A percentile compares a stretch with the other conserved stretches of the same genome.
Conservation (phyloP, 2,888 invertebrate species). For the Rhamphomyia laevipes region DNA sequence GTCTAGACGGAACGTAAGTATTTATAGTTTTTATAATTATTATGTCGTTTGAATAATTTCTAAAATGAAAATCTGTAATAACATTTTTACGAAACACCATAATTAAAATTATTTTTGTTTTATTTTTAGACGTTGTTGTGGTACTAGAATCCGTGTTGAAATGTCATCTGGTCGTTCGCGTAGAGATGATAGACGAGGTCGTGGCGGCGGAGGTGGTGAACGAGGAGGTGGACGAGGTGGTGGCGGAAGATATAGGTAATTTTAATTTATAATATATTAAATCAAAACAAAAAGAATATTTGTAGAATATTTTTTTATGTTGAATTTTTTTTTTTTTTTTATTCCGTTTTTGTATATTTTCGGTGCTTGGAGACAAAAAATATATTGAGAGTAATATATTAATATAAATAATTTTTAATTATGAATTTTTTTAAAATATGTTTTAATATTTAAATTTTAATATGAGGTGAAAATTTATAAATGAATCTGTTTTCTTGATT, state of each 20-base stretch:
- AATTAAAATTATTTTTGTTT: neutral
- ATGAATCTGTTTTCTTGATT: no score
- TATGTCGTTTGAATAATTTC: conserved; percentile 34
- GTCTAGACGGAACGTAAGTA: conserved; percentile 70
- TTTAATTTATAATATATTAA: neutral
- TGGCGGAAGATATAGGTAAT: conserved; percentile 20
- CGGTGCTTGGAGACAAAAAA: no score
- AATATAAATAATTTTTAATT: no score
- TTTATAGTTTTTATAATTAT: conserved; percentile 5
- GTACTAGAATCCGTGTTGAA: conserved; percentile 80
- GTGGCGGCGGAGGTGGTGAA: conserved; percentile 30
- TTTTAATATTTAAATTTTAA: no score
- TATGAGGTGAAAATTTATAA: no score
- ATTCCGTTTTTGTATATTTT: no score
- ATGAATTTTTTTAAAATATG: no score
- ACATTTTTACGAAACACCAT: neutral
- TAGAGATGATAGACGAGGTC: conserved; percentile 48
- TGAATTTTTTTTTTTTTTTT: no score
- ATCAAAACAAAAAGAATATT: no score
- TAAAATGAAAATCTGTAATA: neutral
- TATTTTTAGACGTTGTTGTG: conserved; percentile 64
- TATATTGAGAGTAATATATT: no score
- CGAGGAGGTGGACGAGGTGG: conserved; percentile 26
- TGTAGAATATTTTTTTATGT: no score
- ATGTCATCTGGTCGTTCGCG: conserved; percentile 83